Evolutionary conservation across 2,888 invertebrate species (phyloP).

Genomic region (Plebejus argus): DNA sequence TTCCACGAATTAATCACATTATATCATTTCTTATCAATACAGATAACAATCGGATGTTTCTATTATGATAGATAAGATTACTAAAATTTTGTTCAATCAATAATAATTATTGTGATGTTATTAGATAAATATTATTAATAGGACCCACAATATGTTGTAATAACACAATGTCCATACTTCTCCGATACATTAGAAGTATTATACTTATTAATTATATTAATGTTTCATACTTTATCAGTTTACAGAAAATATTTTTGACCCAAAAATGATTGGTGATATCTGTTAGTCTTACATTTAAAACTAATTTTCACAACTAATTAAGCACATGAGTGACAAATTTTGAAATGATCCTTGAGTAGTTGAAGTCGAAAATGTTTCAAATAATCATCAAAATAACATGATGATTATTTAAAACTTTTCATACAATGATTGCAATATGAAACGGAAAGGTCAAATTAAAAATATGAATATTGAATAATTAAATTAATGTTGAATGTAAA

Average conservation of each 20-base stretch:
- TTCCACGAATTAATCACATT: neutral
- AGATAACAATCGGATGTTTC: conserved; percentile 41
- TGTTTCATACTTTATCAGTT: too few relatives aligned
- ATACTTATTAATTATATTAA: too few relatives aligned
- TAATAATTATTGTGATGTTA: neutral
- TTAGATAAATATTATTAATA: neutral
- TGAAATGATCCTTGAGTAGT: neutral
- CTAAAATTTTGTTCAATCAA: conserved; percentile 34
- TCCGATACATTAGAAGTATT: neutral
- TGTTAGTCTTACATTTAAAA: neutral
- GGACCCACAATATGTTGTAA: neutral
- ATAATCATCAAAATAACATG: neutral
- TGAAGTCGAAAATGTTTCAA: too few relatives aligned
- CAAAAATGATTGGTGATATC: neutral
- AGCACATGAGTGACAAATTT: too few relatives aligned
- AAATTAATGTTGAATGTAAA: neutral
- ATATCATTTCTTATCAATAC: neutral
- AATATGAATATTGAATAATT: conserved; percentile 19
- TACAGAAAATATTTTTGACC: too few relatives aligned
- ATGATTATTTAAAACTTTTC: neutral
- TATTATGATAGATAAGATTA: conserved; percentile 43
- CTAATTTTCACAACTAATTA: too few relatives aligned
- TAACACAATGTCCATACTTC: neutral
- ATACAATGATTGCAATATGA: neutral
- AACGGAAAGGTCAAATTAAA: neutral